Evolutionary conservation across 1,140 invertebrate species (phyloP).

Genomic region (Saccostrea echinata): DNA sequence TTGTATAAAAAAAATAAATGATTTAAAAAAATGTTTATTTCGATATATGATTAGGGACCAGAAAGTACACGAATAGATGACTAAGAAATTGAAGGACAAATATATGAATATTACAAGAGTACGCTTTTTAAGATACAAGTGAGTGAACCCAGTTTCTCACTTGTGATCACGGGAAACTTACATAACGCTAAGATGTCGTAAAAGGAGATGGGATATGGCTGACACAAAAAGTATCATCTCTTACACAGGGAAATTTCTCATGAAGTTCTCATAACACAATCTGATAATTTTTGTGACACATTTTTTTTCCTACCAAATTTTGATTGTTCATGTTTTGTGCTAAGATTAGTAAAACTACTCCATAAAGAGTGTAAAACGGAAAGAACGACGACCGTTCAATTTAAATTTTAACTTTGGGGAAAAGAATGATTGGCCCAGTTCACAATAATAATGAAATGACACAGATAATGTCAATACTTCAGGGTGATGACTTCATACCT

Average conservation of each 20-base stretch:
- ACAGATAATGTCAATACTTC: neutral
- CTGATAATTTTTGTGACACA: neutral
- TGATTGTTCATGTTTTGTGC: neutral
- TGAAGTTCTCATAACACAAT: neutral
- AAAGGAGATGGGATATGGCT: neutral
- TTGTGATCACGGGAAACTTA: conserved; percentile 19
- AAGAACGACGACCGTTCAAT: conserved; percentile 9
- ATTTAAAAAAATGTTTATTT: no score
- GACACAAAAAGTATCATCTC: neutral
- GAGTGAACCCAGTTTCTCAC: conserved; percentile 9
- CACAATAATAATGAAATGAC: no score
- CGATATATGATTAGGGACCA: no score
- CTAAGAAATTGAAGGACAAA: no score
- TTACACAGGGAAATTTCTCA: neutral
- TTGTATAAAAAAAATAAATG: no score
- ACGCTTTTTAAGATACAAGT: neutral
- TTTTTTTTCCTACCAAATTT: neutral
- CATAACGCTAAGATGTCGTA: neutral
- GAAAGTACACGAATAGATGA: no score
- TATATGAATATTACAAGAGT: no score
- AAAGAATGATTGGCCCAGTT: no score
- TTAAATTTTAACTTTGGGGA: neutral
- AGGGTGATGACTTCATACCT: neutral
- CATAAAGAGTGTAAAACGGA: neutral
- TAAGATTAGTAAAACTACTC: neutral